Evolutionary conservation across 2,113 vertebrate genomes (phyloP).

Genomic region (Drymodes brunneopygia): DNA sequence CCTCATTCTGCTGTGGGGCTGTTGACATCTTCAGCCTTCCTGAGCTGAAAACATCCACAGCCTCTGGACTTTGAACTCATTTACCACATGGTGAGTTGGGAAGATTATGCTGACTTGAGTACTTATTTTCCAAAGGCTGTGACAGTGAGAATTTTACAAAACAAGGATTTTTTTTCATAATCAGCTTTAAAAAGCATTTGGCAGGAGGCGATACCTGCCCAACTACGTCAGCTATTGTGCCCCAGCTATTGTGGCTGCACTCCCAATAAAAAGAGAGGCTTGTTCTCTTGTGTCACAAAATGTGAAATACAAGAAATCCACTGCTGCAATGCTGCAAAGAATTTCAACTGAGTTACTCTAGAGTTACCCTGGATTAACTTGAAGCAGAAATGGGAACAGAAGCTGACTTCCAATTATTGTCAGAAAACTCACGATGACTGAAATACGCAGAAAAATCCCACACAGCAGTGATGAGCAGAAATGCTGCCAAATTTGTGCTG

Average conservation of each 20-base stretch:
- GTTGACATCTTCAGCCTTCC: neutral
- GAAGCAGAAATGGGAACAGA: neutral
- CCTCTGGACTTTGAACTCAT: neutral
- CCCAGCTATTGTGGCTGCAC: neutral
- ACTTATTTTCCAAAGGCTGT: neutral
- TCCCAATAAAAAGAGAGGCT: neutral
- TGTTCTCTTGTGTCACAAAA: neutral
- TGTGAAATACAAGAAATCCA: neutral
- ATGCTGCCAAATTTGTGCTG: neutral
- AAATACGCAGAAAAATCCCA: neutral
- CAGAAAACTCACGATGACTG: neutral
- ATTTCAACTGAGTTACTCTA: fast-evolving
- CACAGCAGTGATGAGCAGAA: neutral
- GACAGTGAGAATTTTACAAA: neutral
- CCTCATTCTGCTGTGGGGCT: neutral
- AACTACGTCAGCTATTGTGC: neutral
- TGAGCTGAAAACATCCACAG: neutral
- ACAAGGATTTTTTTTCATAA: neutral
- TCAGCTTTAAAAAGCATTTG: neutral
- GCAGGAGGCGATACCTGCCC: neutral
- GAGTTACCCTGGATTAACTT: neutral
- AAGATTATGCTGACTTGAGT: neutral
- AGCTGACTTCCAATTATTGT: neutral
- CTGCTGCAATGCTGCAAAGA: neutral
- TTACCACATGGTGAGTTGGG: neutral